Percentiles rank a stretch among this genome's conserved stretches.
These are phyloP conservation scores for Synodontis membranacea DNA, from an alignment of 2,113 vertebrate genomes.

Conservation along the genomic window DNA sequence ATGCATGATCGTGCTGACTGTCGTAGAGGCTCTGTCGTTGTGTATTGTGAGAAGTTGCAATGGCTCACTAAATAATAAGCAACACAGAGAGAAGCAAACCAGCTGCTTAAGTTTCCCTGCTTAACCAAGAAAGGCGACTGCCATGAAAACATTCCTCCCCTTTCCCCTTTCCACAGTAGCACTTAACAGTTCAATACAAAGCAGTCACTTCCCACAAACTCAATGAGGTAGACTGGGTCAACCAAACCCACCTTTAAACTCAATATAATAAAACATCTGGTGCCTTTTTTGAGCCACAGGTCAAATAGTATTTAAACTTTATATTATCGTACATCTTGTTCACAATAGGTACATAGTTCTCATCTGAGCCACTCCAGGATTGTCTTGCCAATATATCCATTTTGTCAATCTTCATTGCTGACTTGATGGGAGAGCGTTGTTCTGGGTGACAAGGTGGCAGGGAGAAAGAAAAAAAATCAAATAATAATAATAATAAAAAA, in stretches of 20 bases:
- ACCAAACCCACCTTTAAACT: conserved; percentile 72
- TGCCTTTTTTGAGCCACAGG: conserved; percentile 68
- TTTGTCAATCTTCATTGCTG: conserved; percentile 69
- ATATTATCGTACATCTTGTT: conserved; percentile 63
- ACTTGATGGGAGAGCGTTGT: conserved; percentile 67
- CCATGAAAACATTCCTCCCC: conserved; percentile 66
- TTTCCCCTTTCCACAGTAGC: conserved; percentile 71
- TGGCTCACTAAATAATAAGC: conserved; percentile 75
- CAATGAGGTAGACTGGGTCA: conserved; percentile 83
- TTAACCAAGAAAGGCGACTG: conserved; percentile 72
- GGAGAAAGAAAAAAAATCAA: neutral
- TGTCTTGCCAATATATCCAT: conserved; percentile 76
- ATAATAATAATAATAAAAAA: neutral
- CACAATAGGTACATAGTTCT: conserved; percentile 63
- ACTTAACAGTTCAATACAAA: conserved; percentile 78
- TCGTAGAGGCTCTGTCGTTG: conserved; percentile 68
- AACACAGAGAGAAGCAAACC: conserved; percentile 77
- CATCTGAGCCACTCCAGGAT: conserved; percentile 72
- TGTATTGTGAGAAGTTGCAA: conserved; percentile 71
- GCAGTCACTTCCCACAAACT: conserved; percentile 77
- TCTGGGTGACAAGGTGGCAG: conserved; percentile 58
- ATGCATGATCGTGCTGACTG: conserved; percentile 68
- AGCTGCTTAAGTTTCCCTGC: conserved; percentile 79
- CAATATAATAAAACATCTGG: conserved; percentile 64
- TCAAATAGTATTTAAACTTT: conserved; percentile 65